A percentile compares a stretch with the other conserved stretches of the same genome.
phyloP scores from a whole-genome alignment of 2,888 invertebrate genomes.

The Beris chalybata region DNA sequence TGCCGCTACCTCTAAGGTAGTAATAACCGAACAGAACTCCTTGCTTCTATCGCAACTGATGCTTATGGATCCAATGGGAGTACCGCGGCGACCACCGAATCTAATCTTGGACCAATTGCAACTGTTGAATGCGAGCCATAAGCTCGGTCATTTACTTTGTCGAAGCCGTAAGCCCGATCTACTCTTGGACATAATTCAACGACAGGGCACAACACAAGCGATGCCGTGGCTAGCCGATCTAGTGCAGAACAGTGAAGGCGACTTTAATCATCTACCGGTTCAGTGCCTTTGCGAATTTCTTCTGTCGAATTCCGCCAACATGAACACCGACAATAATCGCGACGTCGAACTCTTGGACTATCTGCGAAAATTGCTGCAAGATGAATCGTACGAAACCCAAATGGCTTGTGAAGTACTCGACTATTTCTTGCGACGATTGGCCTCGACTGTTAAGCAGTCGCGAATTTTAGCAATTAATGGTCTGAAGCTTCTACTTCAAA shows the following conservation, averaged over 20 bases:
- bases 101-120: slow-evolving; percentile 78
- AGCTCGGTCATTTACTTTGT: slow-evolving; percentile 87
- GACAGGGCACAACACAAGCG: slow-evolving; percentile 85
- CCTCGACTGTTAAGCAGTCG: slow-evolving; percentile 77
- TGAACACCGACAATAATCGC: slow-evolving; percentile 67
- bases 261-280: slow-evolving; percentile 84
- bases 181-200: slow-evolving; percentile 86
- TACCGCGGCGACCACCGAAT: slow-evolving; percentile 79
- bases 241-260: slow-evolving; percentile 83
- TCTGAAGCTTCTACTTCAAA: slow-evolving; percentile 68
- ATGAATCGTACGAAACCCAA: slow-evolving; percentile 59
- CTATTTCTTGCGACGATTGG: slow-evolving; percentile 83
- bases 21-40: slow-evolving; percentile 88
- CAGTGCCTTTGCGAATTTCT: slow-evolving; percentile 97
- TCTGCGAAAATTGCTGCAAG: slow-evolving; percentile 60
- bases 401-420: slow-evolving; percentile 83
- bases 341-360: slow-evolving; percentile 70
- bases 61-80: slow-evolving; percentile 81
- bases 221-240: slow-evolving; percentile 97
- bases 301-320: slow-evolving; percentile 67
- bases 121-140: slow-evolving; percentile 73
- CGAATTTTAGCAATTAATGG: slow-evolving; percentile 73
- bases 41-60: slow-evolving; percentile 83
- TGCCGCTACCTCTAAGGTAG: slow-evolving; percentile 82
- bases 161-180: slow-evolving; percentile 88